Conservation (phyloP, 2,113 vertebrate species). For the Ptychochromis oligacanthus region DNA sequence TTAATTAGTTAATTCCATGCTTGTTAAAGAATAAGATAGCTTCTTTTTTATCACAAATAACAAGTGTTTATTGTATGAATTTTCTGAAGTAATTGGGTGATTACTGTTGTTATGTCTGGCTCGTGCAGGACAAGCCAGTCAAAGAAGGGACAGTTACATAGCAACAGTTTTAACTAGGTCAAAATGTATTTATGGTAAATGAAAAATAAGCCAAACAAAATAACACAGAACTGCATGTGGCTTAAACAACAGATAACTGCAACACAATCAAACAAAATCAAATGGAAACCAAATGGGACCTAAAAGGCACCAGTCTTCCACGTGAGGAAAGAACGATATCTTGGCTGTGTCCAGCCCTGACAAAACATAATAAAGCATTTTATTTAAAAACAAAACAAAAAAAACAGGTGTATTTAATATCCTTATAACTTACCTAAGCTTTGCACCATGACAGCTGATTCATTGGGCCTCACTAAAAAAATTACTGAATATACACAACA, state of each 20-base stretch:
- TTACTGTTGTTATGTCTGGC: background rate
- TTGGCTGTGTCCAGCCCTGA: accelerated
- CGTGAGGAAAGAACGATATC: no score
- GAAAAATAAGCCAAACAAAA: background rate
- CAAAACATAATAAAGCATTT: background rate
- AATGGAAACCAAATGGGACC: no score
- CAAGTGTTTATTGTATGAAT: background rate
- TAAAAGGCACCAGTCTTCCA: background rate
- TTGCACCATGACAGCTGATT: background rate
- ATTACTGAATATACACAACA: background rate
- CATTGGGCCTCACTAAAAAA: background rate
- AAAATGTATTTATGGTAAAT: background rate
- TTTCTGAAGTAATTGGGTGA: slow-evolving; percentile 18
- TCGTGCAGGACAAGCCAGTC: background rate
- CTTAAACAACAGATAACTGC: background rate
- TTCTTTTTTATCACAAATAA: slow-evolving; percentile 1
- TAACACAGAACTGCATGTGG: background rate
- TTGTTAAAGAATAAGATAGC: slow-evolving; percentile 6
- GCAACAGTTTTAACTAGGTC: background rate
- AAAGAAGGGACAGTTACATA: background rate
- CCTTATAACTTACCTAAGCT: no score
- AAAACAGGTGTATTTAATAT: background rate
- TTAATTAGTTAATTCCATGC: slow-evolving; percentile 20
- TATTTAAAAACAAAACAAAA: background rate
- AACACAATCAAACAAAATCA: background rate